Evolutionary conservation across 2,888 invertebrate species (phyloP).

Genomic region (Graphium colonna): DNA sequence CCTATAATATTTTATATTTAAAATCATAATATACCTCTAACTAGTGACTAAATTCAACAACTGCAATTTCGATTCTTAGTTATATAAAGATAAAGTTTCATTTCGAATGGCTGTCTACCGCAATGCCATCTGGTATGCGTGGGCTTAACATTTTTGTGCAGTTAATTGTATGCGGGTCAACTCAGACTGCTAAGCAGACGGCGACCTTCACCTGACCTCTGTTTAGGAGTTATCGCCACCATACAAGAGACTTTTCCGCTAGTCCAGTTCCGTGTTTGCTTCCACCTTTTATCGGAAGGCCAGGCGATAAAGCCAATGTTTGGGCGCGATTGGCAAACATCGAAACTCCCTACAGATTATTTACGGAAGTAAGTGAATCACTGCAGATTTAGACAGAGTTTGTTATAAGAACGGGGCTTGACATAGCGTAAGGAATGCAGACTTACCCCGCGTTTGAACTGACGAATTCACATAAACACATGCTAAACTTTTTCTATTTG

Average conservation of each 20-base stretch:
- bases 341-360: too few species aligned
- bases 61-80: neutral
- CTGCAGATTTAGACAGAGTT: too few species aligned
- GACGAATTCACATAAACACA: too few species aligned
- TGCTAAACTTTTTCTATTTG: too few species aligned
- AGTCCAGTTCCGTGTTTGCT: slow-evolving; percentile 34
- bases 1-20: slow-evolving; percentile 12
- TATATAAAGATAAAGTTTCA: neutral
- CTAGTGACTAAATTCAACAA: neutral
- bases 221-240: slow-evolving; percentile 34
- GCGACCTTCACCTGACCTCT: slow-evolving; percentile 42
- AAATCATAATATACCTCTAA: neutral
- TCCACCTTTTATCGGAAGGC: slow-evolving; percentile 32
- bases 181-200: slow-evolving; percentile 41
- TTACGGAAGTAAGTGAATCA: neutral
- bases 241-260: slow-evolving; percentile 38
- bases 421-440: too few species aligned
- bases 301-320: slow-evolving; percentile 4
- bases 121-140: slow-evolving; percentile 18
- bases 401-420: too few species aligned
- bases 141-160: slow-evolving; percentile 20
- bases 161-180: slow-evolving; percentile 38
- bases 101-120: neutral
- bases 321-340: neutral
- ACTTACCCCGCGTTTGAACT: too few species aligned